phyloP scores from a whole-genome alignment of 2,888 invertebrate genomes.

The Sinodicranocentrus sp. region DNA sequence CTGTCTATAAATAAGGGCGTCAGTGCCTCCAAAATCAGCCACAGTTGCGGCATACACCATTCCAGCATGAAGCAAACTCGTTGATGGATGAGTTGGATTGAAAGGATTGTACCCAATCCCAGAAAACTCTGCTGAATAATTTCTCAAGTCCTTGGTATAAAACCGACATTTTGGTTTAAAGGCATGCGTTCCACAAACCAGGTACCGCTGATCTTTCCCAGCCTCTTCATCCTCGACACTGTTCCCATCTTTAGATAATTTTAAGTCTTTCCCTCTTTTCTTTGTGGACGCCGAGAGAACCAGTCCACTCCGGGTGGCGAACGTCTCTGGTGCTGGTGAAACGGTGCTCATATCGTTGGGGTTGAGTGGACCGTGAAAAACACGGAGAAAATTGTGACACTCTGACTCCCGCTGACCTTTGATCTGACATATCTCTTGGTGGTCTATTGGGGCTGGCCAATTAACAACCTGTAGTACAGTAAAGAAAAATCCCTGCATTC shows the following conservation, averaged over 20 bases:
- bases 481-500: background rate
- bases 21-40: conserved; percentile 96
- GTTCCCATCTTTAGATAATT: conserved; percentile 51
- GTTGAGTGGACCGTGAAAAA: conserved; percentile 80
- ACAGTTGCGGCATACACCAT: conserved; percentile 93
- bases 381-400: conserved; percentile 97
- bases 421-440: conserved; percentile 74
- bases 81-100: conserved; percentile 97
- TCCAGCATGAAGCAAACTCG: conserved; percentile 89
- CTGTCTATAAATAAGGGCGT: conserved; percentile 95
- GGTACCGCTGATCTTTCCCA: conserved; percentile 83
- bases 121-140: conserved; percentile 83
- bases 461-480: conserved; percentile 77
- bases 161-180: conserved; percentile 93
- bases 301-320: conserved; percentile 53
- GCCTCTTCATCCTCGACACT: conserved; percentile 48
- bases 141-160: conserved; percentile 80
- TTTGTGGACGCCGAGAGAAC: conserved; percentile 28
- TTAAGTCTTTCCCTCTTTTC: conserved; percentile 62
- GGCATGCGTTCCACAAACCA: conserved; percentile 96
- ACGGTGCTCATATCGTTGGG: conserved; percentile 60
- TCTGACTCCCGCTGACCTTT: conserved; percentile 80
- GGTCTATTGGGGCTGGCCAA: conserved; percentile 72
- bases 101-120: conserved; percentile 94
- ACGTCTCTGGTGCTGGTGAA: conserved; percentile 58